phyloP scores from a whole-genome alignment of 2,888 invertebrate species.

The Diarsia mendica region DNA sequence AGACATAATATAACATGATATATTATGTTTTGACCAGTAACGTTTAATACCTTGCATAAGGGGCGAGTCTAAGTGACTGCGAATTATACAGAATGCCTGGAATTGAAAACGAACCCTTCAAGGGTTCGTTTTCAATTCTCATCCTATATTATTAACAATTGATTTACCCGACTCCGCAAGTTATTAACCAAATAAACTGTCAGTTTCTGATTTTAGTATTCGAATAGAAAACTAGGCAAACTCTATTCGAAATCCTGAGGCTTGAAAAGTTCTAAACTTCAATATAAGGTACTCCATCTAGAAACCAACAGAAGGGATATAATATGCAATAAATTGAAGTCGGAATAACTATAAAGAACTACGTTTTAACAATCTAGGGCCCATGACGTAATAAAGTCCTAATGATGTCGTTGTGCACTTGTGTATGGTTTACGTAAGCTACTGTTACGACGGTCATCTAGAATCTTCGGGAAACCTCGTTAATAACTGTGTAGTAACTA shows the following conservation, averaged over 20 bases:
- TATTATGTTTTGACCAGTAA: not conserved
- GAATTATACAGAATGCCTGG: no score
- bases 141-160: not conserved
- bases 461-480: no score
- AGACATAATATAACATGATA: not conserved
- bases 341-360: not conserved
- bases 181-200: no score
- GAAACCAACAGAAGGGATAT: not conserved
- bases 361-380: constrained; percentile 24
- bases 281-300: not conserved
- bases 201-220: no score
- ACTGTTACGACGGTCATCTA: no score
- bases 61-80: no score
- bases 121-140: not conserved
- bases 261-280: not conserved
- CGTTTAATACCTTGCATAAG: no score
- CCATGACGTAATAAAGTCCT: constrained; percentile 18
- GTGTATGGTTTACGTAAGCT: constrained; percentile 16
- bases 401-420: constrained; percentile 29
- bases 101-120: no score
- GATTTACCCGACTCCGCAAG: not conserved
- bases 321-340: not conserved
- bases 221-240: not conserved
- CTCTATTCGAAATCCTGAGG: not conserved
- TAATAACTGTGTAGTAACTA: no score